Evolutionary conservation across 2,113 vertebrate genomes (phyloP).

Genomic region (Cinclus mexicanus): DNA sequence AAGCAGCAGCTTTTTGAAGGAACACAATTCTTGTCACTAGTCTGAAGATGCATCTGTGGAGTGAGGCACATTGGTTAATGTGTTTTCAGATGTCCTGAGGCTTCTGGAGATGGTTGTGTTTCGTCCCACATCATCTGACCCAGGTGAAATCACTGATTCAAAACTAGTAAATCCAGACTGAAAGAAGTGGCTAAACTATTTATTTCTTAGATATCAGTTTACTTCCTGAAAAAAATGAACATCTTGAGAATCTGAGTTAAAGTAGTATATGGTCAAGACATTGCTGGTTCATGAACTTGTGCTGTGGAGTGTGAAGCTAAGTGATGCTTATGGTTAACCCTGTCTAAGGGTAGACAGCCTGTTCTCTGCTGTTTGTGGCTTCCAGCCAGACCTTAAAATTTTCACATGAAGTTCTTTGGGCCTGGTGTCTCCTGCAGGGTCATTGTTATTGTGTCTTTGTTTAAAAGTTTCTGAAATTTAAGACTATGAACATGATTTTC

Average conservation of each 20-base stretch:
- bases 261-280: accelerated
- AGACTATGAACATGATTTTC: not conserved
- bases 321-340: not conserved
- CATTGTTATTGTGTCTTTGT: not conserved
- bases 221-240: not conserved
- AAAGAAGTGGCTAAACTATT: not conserved
- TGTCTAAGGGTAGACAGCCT: not conserved
- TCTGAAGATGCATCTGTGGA: not conserved
- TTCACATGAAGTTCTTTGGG: not conserved
- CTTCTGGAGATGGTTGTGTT: not conserved
- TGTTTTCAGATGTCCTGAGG: not conserved
- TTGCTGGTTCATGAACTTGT: not conserved
- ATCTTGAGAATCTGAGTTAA: not conserved
- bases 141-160: not conserved
- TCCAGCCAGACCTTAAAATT: not conserved
- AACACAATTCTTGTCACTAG: not conserved
- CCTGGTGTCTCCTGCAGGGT: not conserved
- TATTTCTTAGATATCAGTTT: not conserved
- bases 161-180: not conserved
- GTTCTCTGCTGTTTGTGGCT: not conserved
- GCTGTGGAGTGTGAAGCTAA: not conserved
- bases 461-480: not conserved
- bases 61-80: not conserved
- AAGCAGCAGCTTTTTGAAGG: not conserved
- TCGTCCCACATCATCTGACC: not conserved